Base-by-base conservation (phyloP, 1,140 invertebrate species). In the Cotesia typhae region DNA sequence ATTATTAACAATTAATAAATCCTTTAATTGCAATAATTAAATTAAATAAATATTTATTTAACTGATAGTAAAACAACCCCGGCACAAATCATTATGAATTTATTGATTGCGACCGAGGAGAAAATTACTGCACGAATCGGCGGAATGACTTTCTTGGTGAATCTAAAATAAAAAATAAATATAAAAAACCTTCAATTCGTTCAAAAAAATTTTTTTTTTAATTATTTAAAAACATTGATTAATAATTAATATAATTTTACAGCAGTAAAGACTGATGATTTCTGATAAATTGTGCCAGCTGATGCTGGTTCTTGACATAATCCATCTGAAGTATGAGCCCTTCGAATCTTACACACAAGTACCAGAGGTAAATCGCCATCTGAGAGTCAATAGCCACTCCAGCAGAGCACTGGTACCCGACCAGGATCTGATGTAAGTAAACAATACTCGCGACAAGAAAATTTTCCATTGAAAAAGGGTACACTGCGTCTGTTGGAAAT, bases 391-490 rank as follows among this genome's bases (percentile, higher is more conserved):
- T 6, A 5, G 67, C 68, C 5, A 77, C 59, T 3, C 68, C 57
- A 5, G 72, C 55, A 0, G 73, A 63, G 14, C 59, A 73, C 47
- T 81, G 80, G 20, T 76, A 52, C 5, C 69, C 59, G 4, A 72
- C 57, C 14, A 78, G 38, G 10, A 20, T 20, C 12, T 81, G 79
- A 52, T 77, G 76, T 1, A 71, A 1, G 52, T 76, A 80, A 38
- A 80, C 53, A 0, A 76, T 47, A 20, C 14, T 51, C 0, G 37
- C 73, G 3, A 75, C 10, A 0, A 64, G 36, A 10, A 12, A 4
- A 9, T 61, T 69, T 0, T 80, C 68, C 0, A 74, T 51, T 1
- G 65, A 20, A 53, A 81, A 81, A 1, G 80, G 80, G 65, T 81
- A 81, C 1, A 47, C 60, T 0, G 75, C 63, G 4, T 74, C 61